A percentile compares a stretch with the other conserved stretches of the same genome.
These are phyloP conservation scores for Mongoloraphidia duomilia DNA, from an alignment of 2,888 invertebrate species.

Conservation along the genomic window DNA sequence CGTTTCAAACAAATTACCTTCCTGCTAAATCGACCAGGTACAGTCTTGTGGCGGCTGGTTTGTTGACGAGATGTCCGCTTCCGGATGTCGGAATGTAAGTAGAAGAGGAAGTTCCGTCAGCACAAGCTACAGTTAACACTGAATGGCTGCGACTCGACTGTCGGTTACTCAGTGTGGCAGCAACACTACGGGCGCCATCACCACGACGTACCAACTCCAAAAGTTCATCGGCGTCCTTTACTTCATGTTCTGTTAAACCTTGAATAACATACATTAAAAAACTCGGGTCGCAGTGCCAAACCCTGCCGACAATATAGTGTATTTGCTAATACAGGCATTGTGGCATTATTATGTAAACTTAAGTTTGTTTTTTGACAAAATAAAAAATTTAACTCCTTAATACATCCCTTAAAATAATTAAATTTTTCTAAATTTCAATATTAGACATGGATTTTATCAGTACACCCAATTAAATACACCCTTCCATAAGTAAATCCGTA, in stretches of 20 bases:
- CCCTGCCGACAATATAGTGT: too few relatives aligned
- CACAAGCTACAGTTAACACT: slow-evolving; percentile 48
- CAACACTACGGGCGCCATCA: slow-evolving; percentile 46
- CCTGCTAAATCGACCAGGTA: slow-evolving; percentile 5
- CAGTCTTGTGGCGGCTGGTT: neutral
- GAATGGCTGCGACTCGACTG: slow-evolving; percentile 62
- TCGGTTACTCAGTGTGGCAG: slow-evolving; percentile 55
- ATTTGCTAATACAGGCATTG: too few relatives aligned
- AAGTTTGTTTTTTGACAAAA: too few relatives aligned
- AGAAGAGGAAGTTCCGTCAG: too few relatives aligned
- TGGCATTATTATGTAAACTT: too few relatives aligned
- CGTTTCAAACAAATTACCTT: neutral
- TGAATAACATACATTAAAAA: slow-evolving; percentile 10
- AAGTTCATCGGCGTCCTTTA: slow-evolving; percentile 38
- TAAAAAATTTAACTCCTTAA: too few relatives aligned
- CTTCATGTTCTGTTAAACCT: slow-evolving; percentile 51
- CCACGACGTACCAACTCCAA: slow-evolving; percentile 45
- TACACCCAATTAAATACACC: too few relatives aligned
- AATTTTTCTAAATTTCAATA: too few relatives aligned
- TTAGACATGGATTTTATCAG: too few relatives aligned
- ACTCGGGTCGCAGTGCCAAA: too few relatives aligned
- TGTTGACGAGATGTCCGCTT: neutral
- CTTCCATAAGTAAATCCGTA: too few relatives aligned
- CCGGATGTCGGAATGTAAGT: neutral
- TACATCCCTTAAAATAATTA: too few relatives aligned